These are phyloP conservation scores for Jordanella pulchra DNA, from an alignment of 2,797 vertebrate species.

Conservation along the genomic window DNA sequence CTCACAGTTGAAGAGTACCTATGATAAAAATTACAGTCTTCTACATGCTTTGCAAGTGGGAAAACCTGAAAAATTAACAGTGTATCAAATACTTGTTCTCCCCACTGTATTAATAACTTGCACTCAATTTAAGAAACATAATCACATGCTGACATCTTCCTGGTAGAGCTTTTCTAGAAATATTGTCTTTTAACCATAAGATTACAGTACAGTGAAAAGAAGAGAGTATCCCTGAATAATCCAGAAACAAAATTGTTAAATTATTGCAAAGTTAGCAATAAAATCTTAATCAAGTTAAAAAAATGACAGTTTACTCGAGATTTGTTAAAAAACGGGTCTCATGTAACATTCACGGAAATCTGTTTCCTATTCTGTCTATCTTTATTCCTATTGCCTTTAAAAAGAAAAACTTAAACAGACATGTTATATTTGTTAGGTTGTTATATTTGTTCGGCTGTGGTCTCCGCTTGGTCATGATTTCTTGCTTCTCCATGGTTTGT, in stretches of 20 bases:
- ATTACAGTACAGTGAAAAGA: no score
- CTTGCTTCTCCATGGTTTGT: constrained; percentile 21
- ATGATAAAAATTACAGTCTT: no score
- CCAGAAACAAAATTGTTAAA: background rate
- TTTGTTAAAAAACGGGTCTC: background rate
- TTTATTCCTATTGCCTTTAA: background rate
- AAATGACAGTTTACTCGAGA: background rate
- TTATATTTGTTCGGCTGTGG: no score
- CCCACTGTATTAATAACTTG: background rate
- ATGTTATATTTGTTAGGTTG: background rate
- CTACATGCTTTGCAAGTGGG: no score
- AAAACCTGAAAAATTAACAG: no score
- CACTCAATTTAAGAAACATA: background rate
- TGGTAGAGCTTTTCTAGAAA: background rate
- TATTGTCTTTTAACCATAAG: background rate
- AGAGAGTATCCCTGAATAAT: background rate
- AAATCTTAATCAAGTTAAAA: no score
- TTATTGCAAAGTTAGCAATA: background rate
- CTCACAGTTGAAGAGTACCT: no score
- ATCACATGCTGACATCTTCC: no score
- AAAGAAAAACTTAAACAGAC: background rate
- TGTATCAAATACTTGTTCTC: no score
- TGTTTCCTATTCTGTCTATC: background rate
- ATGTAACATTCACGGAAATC: background rate
- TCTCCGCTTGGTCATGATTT: constrained; percentile 4